phyloP scores from a whole-genome alignment of 2,888 invertebrate species.

The Anthophora plumipes region DNA sequence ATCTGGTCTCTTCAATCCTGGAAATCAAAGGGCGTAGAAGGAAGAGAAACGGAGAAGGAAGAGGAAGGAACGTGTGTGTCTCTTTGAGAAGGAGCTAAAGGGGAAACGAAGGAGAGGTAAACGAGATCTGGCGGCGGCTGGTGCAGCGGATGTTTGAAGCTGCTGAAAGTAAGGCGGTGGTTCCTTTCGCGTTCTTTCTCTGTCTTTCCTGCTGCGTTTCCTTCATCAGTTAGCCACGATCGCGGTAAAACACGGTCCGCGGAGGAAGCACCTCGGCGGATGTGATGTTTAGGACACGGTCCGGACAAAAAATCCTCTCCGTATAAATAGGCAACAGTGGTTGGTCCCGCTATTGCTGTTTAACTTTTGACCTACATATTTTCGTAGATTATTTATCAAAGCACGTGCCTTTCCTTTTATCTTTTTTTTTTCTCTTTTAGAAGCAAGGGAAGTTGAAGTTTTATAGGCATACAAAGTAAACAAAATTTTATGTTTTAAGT shows the following conservation, averaged over 20 bases:
- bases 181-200: slow-evolving; percentile 71
- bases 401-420: neutral
- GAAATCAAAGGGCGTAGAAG: slow-evolving; percentile 5
- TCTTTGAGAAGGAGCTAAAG: slow-evolving; percentile 54
- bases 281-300: slow-evolving; percentile 79
- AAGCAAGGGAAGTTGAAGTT: no score
- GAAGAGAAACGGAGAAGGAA: slow-evolving; percentile 40
- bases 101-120: slow-evolving; percentile 52
- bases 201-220: slow-evolving; percentile 58
- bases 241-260: slow-evolving; percentile 62
- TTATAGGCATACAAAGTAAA: neutral
- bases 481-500: neutral
- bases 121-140: slow-evolving; percentile 72
- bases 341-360: slow-evolving; percentile 57
- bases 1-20: slow-evolving; percentile 3
- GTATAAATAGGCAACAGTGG: slow-evolving; percentile 76
- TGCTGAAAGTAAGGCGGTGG: slow-evolving; percentile 73
- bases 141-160: slow-evolving; percentile 78
- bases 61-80: slow-evolving; percentile 47
- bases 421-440: neutral
- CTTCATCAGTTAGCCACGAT: slow-evolving; percentile 58
- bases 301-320: slow-evolving; percentile 69
- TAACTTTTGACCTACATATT: slow-evolving; percentile 66
- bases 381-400: slow-evolving; percentile 58
- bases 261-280: slow-evolving; percentile 77